Base-by-base conservation (phyloP, 2,888 invertebrate species). In the Griposia aprilina region DNA sequence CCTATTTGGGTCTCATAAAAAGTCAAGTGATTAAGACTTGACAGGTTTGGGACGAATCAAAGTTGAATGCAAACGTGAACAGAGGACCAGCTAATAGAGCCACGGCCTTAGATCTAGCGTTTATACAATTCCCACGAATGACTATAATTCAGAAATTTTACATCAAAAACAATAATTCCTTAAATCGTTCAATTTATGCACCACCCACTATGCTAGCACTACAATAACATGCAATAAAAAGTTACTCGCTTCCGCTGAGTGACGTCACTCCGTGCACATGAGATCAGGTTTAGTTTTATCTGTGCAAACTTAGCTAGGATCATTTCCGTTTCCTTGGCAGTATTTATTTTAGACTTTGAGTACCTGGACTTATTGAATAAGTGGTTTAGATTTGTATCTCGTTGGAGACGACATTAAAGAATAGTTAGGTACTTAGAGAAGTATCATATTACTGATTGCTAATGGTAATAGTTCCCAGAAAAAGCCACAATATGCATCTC, bases 221-320 rank as follows among this genome's bases (percentile, higher is more conserved):
- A 76, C 77, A 85, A 85, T 89, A 88, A 88, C 78, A 84, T 89
- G 90, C 86, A 82, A 86, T 87, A 82, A 85, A 86, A 83, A 75
- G 76, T 80, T 55, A 72, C 78, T 74, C 60, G 80, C 76, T 81
- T 89, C 90, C 89, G 80, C 59, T 82, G 74, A 36, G 60, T 78
- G 79, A 81, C 84, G 85, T 86, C 90, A 89, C 52, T 8, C 23
- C 57, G 55, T 20, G 45, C 59, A 66, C 74, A 76, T 87, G 88
- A 88, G 87, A 85, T 87, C 88, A 88, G 80, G 55, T 78, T 81
- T 65, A 77, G 75, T 66, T 74, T 83, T 83, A 87, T 85, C 87
- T 88, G 83, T 79, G 81, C 67, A 85, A 88, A 88, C 88, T 87
- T 75, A 77, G 80, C 78, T 79, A 63, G 63, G 72, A 79, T 62